Evolutionary conservation across 2,797 vertebrate species (phyloP).

Genomic region (Malurus leucopterus): DNA sequence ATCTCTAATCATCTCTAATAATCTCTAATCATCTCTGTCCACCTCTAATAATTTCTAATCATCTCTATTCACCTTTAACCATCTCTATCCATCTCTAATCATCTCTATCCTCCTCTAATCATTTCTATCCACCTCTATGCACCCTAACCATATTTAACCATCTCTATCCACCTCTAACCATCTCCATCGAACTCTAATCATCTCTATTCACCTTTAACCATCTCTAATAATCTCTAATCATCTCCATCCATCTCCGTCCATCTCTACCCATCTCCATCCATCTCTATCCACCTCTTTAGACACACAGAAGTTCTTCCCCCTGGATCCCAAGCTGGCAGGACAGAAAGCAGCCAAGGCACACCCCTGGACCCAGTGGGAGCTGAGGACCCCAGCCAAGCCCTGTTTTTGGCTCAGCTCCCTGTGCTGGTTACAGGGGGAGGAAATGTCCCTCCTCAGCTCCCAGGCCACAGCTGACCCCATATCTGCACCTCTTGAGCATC

Average conservation of each 20-base stretch:
- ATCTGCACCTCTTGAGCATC: background rate
- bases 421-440: background rate
- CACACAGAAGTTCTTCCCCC: background rate
- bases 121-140: too few relatives aligned
- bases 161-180: too few relatives aligned
- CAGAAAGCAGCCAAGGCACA: background rate
- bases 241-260: too few relatives aligned
- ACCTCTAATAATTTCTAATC: too few relatives aligned
- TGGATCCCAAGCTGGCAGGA: background rate
- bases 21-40: too few relatives aligned
- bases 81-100: too few relatives aligned
- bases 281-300: background rate
- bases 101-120: too few relatives aligned
- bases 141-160: too few relatives aligned
- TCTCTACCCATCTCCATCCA: background rate
- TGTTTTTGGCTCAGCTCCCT: background rate
- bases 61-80: too few relatives aligned
- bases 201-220: background rate
- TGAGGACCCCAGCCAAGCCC: background rate
- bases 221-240: too few relatives aligned
- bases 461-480: background rate
- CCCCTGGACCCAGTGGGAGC: background rate
- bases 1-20: too few relatives aligned
- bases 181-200: too few relatives aligned
- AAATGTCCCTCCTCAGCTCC: background rate